Base-by-base conservation (phyloP, 2,888 invertebrate genomes). In the Diarsia rubi region DNA sequence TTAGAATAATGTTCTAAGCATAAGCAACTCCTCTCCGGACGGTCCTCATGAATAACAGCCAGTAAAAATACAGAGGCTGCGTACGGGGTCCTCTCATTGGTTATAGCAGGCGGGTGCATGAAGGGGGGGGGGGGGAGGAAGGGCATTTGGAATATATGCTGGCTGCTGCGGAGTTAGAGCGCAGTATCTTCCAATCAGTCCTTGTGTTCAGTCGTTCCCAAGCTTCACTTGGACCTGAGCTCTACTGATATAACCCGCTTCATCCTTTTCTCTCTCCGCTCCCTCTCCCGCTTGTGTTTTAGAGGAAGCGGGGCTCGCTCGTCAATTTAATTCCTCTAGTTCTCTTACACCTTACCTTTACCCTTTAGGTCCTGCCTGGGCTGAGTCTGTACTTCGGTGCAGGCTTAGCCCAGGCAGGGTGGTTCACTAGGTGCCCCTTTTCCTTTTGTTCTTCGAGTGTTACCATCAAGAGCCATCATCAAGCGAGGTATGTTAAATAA, bases 91-190 rank as follows among this genome's bases (percentile, higher is more conserved):
- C 37, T 72, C 60, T 9, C n/a, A 76, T 79, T 76, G 45, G 75
- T 27, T 3, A 37, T n/a, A 45, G 45, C 45, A 73, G 19, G n/a
- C 49, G 37, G 37, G 37, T 72, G 73, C 52, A 76, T 27, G n/a
- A 8, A 44, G 14, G 37, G 79, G 14, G 37, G 79, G 14, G 37
- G n/a, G 14, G 14, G 19, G 73, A 75, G 76, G 77, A 3, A 27
- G 16, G 21, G 5, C 3, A 0, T 1, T 78, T 27, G 3, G 45
- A 45, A 27, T 9, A 42, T 8, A 0, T 21, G 14, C 5, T 52
- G 37, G 27, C n/a, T 60, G 60, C 49, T 62, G 60, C 11, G 49
- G 79, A 31, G 8, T 21, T 49, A 37, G 44, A 37, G n/a, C 60
- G 3, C 73, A 76, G 79, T 79, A 21, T 8, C 37, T 52, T n/a